Conservation (phyloP, 1,140 invertebrate species). For the Vanessa atalanta region DNA sequence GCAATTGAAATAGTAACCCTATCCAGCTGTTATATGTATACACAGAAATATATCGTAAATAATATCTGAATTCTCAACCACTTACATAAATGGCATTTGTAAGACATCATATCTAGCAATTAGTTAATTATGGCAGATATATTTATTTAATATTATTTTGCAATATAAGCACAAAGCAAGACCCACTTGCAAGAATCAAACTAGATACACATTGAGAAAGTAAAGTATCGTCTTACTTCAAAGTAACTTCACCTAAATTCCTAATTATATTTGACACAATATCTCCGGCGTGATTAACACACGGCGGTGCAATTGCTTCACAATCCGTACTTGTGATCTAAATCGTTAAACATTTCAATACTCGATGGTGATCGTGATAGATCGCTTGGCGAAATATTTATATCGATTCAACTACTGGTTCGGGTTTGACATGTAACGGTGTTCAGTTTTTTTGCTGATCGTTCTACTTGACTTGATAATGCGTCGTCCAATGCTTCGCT, state of each 20-base stretch:
- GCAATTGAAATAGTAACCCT: background rate
- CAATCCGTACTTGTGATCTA: background rate
- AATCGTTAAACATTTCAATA: slow-evolving; percentile 2
- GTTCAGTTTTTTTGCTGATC: slow-evolving; percentile 5
- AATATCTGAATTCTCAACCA: slow-evolving; percentile 1
- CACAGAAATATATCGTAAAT: background rate
- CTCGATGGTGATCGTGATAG: slow-evolving; percentile 7
- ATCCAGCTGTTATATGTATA: background rate
- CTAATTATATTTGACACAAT: slow-evolving; percentile 11
- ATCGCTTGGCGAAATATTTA: slow-evolving; percentile 14
- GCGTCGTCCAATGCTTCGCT: background rate
- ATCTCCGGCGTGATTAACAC: background rate
- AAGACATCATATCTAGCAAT: background rate
- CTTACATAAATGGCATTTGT: background rate
- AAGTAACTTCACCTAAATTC: background rate
- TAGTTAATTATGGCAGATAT: background rate
- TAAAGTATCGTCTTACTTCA: background rate
- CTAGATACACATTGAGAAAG: background rate
- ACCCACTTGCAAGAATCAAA: background rate
- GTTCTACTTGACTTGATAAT: slow-evolving; percentile 8
- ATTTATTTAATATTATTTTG: background rate
- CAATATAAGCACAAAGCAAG: background rate
- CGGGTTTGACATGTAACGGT: slow-evolving; percentile 11
- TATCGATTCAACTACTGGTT: slow-evolving; percentile 11
- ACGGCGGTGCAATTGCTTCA: background rate